Evolutionary conservation across 2,113 vertebrate genomes (phyloP).

Genomic region (Montifringilla adamsi): DNA sequence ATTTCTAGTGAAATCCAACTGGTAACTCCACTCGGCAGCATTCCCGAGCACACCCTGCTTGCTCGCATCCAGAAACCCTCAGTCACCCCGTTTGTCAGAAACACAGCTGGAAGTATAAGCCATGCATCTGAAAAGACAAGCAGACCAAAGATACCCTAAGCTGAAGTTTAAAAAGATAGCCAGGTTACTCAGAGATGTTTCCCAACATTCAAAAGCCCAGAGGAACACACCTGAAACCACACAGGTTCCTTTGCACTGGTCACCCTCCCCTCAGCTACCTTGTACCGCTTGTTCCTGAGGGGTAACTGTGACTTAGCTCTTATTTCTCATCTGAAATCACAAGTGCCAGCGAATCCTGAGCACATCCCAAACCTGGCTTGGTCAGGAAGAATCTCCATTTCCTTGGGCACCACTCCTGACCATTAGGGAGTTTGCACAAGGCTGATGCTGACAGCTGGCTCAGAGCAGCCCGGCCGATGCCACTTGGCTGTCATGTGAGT

Average conservation of each 20-base stretch:
- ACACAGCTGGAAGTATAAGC: neutral
- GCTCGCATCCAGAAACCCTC: neutral
- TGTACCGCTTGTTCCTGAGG: fast-evolving
- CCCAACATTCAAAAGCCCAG: neutral
- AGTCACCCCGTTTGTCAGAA: neutral
- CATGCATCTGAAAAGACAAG: neutral
- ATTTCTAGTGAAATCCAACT: neutral
- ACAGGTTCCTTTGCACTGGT: neutral
- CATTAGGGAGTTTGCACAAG: fast-evolving
- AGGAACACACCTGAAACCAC: neutral
- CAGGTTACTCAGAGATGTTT: neutral
- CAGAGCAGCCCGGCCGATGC: fast-evolving
- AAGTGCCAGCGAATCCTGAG: neutral
- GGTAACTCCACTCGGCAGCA: neutral
- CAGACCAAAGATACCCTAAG: neutral
- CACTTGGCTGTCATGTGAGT: fast-evolving
- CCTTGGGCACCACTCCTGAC: neutral
- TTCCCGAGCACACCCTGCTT: neutral
- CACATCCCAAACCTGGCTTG: neutral
- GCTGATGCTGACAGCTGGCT: neutral
- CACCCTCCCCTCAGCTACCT: neutral
- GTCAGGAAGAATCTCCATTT: neutral
- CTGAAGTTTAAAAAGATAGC: neutral
- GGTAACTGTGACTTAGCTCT: neutral
- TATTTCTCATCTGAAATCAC: neutral